These are phyloP conservation scores for Drosophila lutescens DNA, from an alignment of 2,888 invertebrate species.

Conservation along the genomic window DNA sequence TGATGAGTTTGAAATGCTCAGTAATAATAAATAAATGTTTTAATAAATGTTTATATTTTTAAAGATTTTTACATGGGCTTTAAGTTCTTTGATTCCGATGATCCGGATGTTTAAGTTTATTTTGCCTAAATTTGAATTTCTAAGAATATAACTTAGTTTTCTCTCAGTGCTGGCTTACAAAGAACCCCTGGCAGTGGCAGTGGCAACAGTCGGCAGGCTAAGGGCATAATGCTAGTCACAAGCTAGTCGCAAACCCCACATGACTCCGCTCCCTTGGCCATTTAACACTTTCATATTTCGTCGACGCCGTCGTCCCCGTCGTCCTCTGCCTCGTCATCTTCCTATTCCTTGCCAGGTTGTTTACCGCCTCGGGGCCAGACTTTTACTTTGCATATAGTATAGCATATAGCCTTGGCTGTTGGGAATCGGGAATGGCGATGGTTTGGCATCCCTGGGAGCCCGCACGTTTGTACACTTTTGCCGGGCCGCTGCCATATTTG, in stretches of 20 bases:
- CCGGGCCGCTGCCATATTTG: conserved; percentile 72
- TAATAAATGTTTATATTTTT: no score
- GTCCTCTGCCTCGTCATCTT: conserved; percentile 39
- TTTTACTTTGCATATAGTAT: conserved; percentile 61
- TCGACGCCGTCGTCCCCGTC: conserved; percentile 13
- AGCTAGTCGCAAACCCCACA: conserved; percentile 14
- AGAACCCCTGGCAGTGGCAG: conserved; percentile 34
- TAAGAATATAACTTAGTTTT: neutral
- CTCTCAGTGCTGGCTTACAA: conserved; percentile 4
- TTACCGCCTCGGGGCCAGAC: conserved; percentile 58
- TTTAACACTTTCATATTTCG: conserved; percentile 76
- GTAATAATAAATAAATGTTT: no score
- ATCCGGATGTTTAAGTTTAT: no score
- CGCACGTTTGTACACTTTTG: conserved; percentile 67
- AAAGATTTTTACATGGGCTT: no score
- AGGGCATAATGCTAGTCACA: conserved; percentile 39
- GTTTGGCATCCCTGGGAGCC: conserved; percentile 11
- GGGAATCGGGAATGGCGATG: conserved; percentile 12
- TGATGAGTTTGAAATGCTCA: no score
- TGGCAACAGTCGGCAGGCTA: conserved; percentile 48
- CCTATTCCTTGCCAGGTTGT: conserved; percentile 61
- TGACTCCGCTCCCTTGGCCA: conserved; percentile 49
- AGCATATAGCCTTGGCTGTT: conserved; percentile 12
- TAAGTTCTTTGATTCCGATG: no score
- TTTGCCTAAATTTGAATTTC: no score